phyloP scores from a whole-genome alignment of 64 coral and sea anemone species.

The Pachyseris speciosa region DNA sequence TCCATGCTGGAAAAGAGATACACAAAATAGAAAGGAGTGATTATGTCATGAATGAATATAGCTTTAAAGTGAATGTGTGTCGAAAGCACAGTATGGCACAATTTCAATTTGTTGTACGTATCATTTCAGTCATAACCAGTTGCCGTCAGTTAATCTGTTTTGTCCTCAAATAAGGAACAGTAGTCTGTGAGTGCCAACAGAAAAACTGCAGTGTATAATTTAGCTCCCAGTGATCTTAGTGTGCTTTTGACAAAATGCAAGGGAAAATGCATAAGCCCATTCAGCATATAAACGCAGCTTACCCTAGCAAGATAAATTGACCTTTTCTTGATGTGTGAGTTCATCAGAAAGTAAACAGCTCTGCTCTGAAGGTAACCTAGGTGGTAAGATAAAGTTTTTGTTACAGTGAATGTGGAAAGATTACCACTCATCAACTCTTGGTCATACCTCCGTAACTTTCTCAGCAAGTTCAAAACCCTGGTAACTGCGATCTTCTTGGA shows the following conservation, averaged over 20 bases:
- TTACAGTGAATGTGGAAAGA: no score
- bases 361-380: conserved; percentile 93
- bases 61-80: background rate
- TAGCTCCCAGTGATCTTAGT: background rate
- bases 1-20: conserved; percentile 69
- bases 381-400: background rate
- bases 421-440: no score
- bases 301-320: conserved; percentile 94
- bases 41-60: background rate
- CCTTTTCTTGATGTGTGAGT: conserved; percentile 83
- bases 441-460: no score
- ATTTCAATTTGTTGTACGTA: no score
- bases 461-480: no score
- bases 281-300: background rate
- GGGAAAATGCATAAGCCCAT: background rate
- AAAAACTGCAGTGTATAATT: no score
- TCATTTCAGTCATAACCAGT: background rate
- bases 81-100: no score
- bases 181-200: no score
- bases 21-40: background rate
- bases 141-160: no score
- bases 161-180: no score
- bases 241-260: background rate
- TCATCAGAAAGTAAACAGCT: conserved; percentile 95
- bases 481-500: no score